Percentiles rank a stretch among this genome's conserved stretches.
Evolutionary conservation across 2,113 vertebrate genomes (phyloP).

Genomic region (Phalacrocorax brasilianus): DNA sequence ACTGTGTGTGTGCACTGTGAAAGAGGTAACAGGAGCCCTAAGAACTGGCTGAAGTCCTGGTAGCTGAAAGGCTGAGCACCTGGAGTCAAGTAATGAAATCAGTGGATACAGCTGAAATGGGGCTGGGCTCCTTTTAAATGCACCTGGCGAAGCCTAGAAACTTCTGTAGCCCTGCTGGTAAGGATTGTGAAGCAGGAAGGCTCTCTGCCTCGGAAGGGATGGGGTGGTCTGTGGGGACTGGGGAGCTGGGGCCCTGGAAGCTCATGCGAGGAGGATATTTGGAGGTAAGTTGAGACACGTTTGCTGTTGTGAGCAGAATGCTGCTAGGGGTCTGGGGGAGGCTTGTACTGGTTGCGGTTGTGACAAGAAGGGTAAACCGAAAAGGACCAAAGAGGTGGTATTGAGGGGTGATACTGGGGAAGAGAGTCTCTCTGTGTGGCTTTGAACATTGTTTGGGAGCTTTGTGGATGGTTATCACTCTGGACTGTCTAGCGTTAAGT

Average conservation of each 20-base stretch:
- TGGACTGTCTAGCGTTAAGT: neutral
- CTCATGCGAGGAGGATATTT: neutral
- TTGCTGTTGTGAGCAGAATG: neutral
- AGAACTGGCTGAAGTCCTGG: neutral
- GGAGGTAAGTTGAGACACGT: neutral
- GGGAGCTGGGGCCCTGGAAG: neutral
- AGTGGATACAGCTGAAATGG: neutral
- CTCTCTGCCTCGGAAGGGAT: rapidly evolving
- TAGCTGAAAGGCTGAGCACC: neutral
- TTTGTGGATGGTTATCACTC: neutral
- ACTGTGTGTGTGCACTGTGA: neutral
- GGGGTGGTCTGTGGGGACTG: neutral
- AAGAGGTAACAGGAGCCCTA: neutral
- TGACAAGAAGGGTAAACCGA: neutral
- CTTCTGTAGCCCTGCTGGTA: neutral
- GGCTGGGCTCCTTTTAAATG: neutral
- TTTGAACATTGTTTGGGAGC: neutral
- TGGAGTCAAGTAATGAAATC: neutral
- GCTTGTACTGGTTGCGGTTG: rapidly evolving
- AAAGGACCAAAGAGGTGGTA: neutral
- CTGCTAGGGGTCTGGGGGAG: neutral
- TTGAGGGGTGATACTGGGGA: neutral
- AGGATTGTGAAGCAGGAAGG: neutral
- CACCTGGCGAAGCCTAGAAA: neutral
- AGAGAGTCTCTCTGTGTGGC: neutral